Evolutionary conservation across 2,888 invertebrate species (phyloP), one percentile per base, ranked within the genome.

Genomic region (Chloroclysta siterata): DNA sequence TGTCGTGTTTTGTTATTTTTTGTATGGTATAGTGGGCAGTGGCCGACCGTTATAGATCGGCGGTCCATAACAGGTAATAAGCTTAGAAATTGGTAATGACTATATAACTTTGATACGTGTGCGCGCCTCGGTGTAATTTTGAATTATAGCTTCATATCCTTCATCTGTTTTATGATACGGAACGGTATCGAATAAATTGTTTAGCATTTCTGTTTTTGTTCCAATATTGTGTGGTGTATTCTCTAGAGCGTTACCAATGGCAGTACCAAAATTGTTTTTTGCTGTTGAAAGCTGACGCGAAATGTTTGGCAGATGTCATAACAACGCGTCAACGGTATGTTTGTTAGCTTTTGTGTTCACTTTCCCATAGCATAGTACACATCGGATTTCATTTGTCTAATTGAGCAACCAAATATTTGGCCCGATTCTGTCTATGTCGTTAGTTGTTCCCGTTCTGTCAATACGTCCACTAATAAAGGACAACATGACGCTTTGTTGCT

Each of bases 1-100:
- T 90, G 90, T 88, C 85, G 84, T 80, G 80, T 86, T 86, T 83
- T 85, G 80, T 82, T 82, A 73, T 81, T 80, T 83, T 82, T 78
- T 78, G 72, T 79, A 72, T 77, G 69, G 75, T 71, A 69, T 77
- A 82, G 79, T 85, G 87, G 85, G 80, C 85, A 85, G 82, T 84
- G 85, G 79, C 82, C 84, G 84, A 78, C 83, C 86, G 81, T 85
- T 84, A 82, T 85, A 86, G 85, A 83, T 84, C 81, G 84, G 83
- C 85, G 86, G 85, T 81, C 83, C 82, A 84, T 85, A 85, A 87
- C 82, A 84, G 81, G 85, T 89, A 90, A 89, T 89, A 85, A 87
- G 84, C 79, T 85, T 80, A 83, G 83, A 88, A 89, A 89, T 89
- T 85, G 86, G 82, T 90, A 90, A 89, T 89, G 83, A 86, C 87